Percentiles rank a stretch among this genome's conserved stretches.
Conservation (phyloP, 1,140 invertebrate species). For the Monochamus saltuarius region DNA sequence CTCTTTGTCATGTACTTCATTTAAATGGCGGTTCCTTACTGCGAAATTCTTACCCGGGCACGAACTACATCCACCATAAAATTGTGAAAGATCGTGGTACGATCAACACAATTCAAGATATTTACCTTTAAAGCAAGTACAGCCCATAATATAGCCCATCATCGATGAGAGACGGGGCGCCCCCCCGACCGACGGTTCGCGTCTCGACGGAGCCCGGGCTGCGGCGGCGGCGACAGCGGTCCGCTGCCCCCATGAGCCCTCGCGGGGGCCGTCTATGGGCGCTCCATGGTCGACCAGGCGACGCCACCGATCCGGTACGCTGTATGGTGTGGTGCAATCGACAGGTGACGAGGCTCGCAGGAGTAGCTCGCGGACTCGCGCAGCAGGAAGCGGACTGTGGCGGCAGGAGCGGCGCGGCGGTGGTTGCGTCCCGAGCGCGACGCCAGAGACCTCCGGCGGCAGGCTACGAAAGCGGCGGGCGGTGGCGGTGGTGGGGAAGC, state of each 20-base stretch:
- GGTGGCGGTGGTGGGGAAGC: background rate
- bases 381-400: background rate
- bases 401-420: background rate
- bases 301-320: background rate
- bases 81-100: no score
- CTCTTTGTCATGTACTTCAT: no score
- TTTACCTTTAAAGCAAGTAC: constrained; percentile 82
- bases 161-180: constrained; percentile 57
- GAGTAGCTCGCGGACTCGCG: background rate
- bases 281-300: background rate
- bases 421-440: background rate
- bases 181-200: constrained; percentile 47
- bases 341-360: constrained; percentile 5
- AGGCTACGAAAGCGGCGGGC: constrained; percentile 4
- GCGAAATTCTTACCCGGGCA: no score
- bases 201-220: constrained; percentile 50
- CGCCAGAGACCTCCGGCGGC: constrained; percentile 23
- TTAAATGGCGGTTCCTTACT: no score
- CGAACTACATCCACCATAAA: no score
- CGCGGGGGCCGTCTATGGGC: constrained; percentile 30
- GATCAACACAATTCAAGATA: background rate
- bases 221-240: constrained; percentile 20
- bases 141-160: constrained; percentile 89
- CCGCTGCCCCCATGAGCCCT: constrained; percentile 45
- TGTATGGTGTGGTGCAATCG: constrained; percentile 6